Conservation (phyloP, 2,888 invertebrate genomes). For the Acleris emargana region DNA sequence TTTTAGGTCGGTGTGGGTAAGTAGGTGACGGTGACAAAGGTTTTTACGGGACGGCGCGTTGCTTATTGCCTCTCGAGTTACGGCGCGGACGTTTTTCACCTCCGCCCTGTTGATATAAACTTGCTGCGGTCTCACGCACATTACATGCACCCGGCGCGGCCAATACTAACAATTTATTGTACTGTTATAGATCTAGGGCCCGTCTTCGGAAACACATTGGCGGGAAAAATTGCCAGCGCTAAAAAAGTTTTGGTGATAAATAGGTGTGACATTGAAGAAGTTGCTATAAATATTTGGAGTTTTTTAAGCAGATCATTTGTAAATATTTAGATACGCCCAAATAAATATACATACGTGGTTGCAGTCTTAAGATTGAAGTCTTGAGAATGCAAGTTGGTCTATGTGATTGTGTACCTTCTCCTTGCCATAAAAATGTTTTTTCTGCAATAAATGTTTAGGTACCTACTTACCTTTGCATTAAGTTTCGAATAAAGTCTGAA, state of each 20-base stretch:
- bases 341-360: too few species aligned
- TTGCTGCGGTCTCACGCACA: constrained; percentile 68
- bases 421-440: too few species aligned
- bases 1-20: constrained; percentile 17
- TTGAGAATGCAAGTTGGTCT: too few species aligned
- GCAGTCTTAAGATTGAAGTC: too few species aligned
- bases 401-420: too few species aligned
- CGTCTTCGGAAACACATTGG: constrained; percentile 39
- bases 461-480: too few species aligned
- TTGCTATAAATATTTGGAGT: background rate
- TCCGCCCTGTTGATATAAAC: constrained; percentile 62
- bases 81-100: constrained; percentile 64
- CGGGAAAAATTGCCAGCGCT: constrained; percentile 20
- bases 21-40: constrained; percentile 47
- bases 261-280: constrained; percentile 6
- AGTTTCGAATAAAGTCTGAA: too few species aligned
- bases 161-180: constrained; percentile 76
- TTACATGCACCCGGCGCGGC: constrained; percentile 64
- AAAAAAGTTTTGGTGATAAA: constrained; percentile 23
- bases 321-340: too few species aligned
- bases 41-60: constrained; percentile 52
- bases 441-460: too few species aligned
- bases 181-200: constrained; percentile 67
- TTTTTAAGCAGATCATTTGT: background rate
- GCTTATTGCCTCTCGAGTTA: constrained; percentile 63